Evolutionary conservation across 2,797 vertebrate genomes (phyloP).

Genomic region (Perdix hodgsoniae): DNA sequence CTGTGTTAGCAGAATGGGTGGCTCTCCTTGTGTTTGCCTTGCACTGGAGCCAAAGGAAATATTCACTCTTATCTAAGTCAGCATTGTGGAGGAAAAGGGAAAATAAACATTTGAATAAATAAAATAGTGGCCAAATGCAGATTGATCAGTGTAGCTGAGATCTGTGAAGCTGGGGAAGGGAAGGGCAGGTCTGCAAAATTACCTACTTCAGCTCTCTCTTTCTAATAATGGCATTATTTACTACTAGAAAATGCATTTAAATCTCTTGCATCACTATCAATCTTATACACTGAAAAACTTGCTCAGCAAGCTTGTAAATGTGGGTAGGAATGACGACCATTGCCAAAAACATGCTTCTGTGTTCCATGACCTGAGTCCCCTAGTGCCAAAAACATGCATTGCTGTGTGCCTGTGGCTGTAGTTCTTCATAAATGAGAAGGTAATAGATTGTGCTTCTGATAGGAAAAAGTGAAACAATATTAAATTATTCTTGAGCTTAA

Average conservation of each 20-base stretch:
- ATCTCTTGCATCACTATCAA: not conserved
- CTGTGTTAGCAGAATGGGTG: not conserved
- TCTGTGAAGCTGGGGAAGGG: not conserved
- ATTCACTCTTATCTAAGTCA: not conserved
- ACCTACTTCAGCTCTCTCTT: not conserved
- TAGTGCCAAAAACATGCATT: not conserved
- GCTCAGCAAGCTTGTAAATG: not conserved
- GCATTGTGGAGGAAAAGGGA: not conserved
- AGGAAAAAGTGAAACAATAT: slow-evolving; percentile 39
- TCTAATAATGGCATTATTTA: not conserved
- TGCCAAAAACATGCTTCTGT: not conserved
- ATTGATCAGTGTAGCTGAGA: not conserved
- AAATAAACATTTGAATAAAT: not conserved
- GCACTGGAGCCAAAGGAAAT: not conserved
- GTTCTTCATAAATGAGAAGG: slow-evolving; percentile 6
- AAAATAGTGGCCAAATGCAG: not conserved
- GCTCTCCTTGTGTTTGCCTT: not conserved
- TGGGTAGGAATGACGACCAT: rapidly evolving
- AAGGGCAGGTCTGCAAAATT: not conserved
- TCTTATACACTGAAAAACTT: slow-evolving; percentile 2
- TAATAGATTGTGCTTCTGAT: not conserved
- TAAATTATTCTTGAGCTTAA: slow-evolving; percentile 48
- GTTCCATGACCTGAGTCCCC: not conserved
- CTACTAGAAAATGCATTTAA: not conserved
- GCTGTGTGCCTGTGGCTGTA: not conserved